Conservation (phyloP, 1,140 invertebrate genomes). For the Drosophila bocki region DNA sequence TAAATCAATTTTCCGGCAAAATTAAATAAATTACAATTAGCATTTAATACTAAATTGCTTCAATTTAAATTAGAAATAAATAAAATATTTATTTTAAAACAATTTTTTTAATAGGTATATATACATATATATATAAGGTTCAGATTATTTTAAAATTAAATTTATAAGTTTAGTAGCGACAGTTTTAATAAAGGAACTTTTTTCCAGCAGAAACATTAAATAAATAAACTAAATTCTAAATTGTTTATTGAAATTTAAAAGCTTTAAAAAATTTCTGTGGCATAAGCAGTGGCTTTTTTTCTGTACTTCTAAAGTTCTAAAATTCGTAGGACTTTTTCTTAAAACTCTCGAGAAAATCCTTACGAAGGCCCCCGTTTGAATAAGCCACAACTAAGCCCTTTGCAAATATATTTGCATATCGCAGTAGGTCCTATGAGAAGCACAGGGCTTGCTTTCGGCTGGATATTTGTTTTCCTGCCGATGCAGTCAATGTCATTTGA, state of each 20-base stretch:
- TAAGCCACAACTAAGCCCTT: neutral
- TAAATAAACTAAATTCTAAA: neutral
- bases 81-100: no score
- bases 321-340: neutral
- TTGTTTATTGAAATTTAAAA: neutral
- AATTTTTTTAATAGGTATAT: no score
- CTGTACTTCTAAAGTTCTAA: no score
- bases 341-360: neutral
- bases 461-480: constrained; percentile 39
- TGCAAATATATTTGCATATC: constrained; percentile 15
- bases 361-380: neutral
- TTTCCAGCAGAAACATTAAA: neutral
- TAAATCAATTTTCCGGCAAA: no score
- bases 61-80: no score
- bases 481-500: constrained; percentile 62
- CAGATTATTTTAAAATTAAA: no score
- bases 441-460: neutral
- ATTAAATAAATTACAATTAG: no score
- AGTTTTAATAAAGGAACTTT: no score
- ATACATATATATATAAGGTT: no score
- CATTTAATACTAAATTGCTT: no score
- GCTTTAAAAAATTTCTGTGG: neutral
- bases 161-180: no score
- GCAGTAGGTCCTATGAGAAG: neutral
- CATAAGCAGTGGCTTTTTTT: neutral